Evolutionary conservation across 1,140 invertebrate species (phyloP), one percentile per base, ranked within the genome.

Genomic region (Trypoxylus dichotomus): DNA sequence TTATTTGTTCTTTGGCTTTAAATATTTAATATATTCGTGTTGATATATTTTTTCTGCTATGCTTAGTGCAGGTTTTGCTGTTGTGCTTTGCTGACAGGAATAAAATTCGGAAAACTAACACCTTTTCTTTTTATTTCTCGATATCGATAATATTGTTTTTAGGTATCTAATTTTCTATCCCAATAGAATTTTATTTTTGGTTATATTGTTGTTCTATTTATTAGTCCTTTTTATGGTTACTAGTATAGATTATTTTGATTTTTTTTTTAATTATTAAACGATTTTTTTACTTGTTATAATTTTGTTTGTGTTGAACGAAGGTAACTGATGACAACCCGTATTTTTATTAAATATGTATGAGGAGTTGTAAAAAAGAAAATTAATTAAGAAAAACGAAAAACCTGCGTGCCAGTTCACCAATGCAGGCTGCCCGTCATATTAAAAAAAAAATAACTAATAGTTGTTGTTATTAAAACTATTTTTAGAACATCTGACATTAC

Each of bases 401-500:
- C 43, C 72, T 78, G 71, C 54, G 73, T 78, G 37, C 25, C 77
- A 75, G 77, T 72, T 79, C 76, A 72, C 76, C 76, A 74, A 71
- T 77, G 76, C 76, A 77, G 73, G 78, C 78, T 79, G 58, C 78
- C 78, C 76, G 74, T 79, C 72, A 72, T 78, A 79, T 75, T 47
- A 47, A 75, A 74, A 74, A n/a, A n/a, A 71, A 43, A 74, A 43
- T 37, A 74, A 74, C 72, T 74, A 75, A 60, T 79, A 75, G 77
- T 81, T 81, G 80, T 79, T 79, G 79, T 79, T 78, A 78, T 77
- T 81, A 37, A 79, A 79, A 79, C 74, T 78, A 79, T 79, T 81
- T 81, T 79, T 78, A 81, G 79, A 82, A 78, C 79, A 79, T 74
- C 79, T 80, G 81, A 84, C 83, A 85, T 82, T 84, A 84, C 80